Conservation (phyloP, 2,797 vertebrate genomes). For the Hyperoplus immaculatus region DNA sequence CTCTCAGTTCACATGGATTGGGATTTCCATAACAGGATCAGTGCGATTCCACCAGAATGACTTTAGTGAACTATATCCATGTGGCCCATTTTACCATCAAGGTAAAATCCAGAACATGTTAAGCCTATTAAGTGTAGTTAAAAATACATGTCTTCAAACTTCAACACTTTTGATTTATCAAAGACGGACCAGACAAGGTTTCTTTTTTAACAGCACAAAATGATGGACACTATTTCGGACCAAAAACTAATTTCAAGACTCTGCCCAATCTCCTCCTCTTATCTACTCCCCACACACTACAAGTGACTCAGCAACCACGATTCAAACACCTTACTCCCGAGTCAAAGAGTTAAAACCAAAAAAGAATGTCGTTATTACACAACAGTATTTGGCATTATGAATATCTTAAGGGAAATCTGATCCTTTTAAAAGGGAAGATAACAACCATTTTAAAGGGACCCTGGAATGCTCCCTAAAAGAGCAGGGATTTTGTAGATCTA, state of each 20-base stretch:
- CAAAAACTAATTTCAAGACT: slow-evolving; percentile 60
- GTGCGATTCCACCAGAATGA: slow-evolving; percentile 14
- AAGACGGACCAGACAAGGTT: slow-evolving; percentile 11
- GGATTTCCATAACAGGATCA: slow-evolving; percentile 41
- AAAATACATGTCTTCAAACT: slow-evolving; percentile 10
- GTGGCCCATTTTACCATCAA: slow-evolving; percentile 13
- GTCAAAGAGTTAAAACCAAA: slow-evolving; percentile 17
- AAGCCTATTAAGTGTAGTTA: slow-evolving; percentile 7
- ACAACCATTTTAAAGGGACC: not conserved
- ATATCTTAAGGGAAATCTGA: not conserved
- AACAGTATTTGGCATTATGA: slow-evolving; percentile 1
- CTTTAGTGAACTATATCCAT: slow-evolving; percentile 20
- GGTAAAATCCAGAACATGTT: not conserved
- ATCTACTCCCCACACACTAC: slow-evolving; percentile 36
- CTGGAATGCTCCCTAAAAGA: slow-evolving; percentile 5
- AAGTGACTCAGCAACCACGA: slow-evolving; percentile 20
- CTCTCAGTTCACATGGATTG: slow-evolving; percentile 30
- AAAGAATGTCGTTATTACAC: slow-evolving; percentile 14
- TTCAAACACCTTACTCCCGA: slow-evolving; percentile 13
- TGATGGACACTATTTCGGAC: slow-evolving; percentile 39
- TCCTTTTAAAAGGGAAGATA: not conserved
- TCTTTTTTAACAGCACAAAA: slow-evolving; percentile 34
- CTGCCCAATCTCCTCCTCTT: slow-evolving; percentile 41
- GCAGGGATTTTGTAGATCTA: not conserved
- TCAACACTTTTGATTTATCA: not conserved